phyloP scores from a whole-genome alignment of 2,888 invertebrate genomes.

The Torymus texanus region DNA sequence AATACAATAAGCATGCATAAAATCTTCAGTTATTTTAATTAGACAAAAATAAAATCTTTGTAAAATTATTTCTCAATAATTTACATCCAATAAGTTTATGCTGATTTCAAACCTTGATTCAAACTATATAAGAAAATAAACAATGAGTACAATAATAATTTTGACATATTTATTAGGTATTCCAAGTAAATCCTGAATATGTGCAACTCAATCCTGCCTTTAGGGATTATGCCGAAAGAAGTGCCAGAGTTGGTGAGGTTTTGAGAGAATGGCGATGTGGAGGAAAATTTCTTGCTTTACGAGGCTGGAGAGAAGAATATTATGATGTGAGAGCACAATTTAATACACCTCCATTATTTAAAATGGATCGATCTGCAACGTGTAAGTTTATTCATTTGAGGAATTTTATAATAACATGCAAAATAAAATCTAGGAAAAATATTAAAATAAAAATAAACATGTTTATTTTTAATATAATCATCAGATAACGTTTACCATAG shows the following conservation, averaged over 20 bases:
- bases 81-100: no score
- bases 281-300: conserved; percentile 86
- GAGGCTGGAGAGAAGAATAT: conserved; percentile 96
- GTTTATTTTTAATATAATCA: no score
- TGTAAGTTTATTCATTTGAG: conserved; percentile 76
- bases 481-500: no score
- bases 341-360: conserved; percentile 79
- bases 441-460: no score
- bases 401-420: no score
- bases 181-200: conserved; percentile 82
- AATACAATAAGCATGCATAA: no score
- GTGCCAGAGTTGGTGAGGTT: conserved; percentile 86
- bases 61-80: no score
- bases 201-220: conserved; percentile 92
- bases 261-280: conserved; percentile 85
- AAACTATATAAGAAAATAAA: no score
- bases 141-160: conserved; percentile 26
- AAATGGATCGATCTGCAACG: conserved; percentile 94
- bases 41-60: no score
- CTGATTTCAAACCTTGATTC: no score
- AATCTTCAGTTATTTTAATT: no score
- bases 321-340: conserved; percentile 91
- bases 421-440: no score
- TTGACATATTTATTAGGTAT: conserved; percentile 77
- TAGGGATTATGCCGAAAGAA: conserved; percentile 89